Base-by-base conservation (phyloP, 2,888 invertebrate species). In the Drosophila recens region DNA sequence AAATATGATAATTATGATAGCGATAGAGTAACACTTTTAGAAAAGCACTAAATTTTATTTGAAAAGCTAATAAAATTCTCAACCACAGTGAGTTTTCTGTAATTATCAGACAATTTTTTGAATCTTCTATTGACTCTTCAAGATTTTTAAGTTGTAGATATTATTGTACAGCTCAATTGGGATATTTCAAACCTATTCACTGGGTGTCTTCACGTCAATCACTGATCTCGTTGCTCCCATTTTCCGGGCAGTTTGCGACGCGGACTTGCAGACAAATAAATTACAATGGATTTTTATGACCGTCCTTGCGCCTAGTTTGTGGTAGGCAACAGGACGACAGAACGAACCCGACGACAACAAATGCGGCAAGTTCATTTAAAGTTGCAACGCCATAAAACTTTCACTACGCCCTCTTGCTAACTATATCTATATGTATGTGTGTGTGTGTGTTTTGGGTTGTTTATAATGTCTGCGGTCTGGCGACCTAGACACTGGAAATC, bases 401-500 rank as follows among this genome's bases (percentile, higher is more conserved):
- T 90, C 90, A 79, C 87, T 89, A 36, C 49, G 15, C 43, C 33
- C 38, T 49, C 11, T 34, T 11, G 9, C 30, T 23, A 9, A 38
- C 13, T 15, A n/a, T 34, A 13, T 23, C 11, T 53, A 13, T 20
- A 8, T 53, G 8, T 20, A 8, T 65, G 51, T 59, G 38, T 20
- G 57, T 59, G 52, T 64, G 33, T 36, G 17, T 75, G 23, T 59
- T 15, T 54, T 30, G 54, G 46, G 73, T 82, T 90, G 90, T 90
- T 90, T 90, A 90, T 90, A 85, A 75, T 79, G 91, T 90, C 90
- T 90, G 91, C 90, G 90, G 90, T 87, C 73, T 73, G 80, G 58
- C 86, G 83, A 80, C 83, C 83, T 89, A 78, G 85, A 89, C 84
- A 77, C 71, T 75, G 82, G 42, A 63, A 72, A 77, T 45, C 56